These are phyloP conservation scores for Muscicapa adusta DNA, from an alignment of 2,113 vertebrate genomes.

Conservation along the genomic window DNA sequence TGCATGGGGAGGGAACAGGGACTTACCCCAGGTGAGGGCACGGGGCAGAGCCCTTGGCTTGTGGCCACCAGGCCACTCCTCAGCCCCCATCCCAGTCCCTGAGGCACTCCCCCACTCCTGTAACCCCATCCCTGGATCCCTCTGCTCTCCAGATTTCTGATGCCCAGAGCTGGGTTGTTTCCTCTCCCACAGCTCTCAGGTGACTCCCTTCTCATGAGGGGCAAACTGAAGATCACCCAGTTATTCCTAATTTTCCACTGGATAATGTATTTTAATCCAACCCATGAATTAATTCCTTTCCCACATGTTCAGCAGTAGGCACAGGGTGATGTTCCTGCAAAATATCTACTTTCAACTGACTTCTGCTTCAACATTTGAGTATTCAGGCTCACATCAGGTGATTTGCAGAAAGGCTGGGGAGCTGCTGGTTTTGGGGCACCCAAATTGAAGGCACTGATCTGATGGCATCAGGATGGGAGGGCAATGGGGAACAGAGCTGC, in stretches of 20 bases:
- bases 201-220: too few species aligned
- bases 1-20: not conserved
- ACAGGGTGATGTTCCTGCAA: not conserved
- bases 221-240: not conserved
- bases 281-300: not conserved
- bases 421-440: fast-evolving
- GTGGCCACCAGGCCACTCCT: not conserved
- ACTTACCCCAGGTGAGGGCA: fast-evolving
- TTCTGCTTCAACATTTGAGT: not conserved
- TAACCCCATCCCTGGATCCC: not conserved
- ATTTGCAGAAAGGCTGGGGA: not conserved
- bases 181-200: not conserved
- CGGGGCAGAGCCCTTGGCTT: not conserved
- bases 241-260: not conserved
- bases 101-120: fast-evolving
- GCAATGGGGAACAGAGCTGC: fast-evolving
- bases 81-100: not conserved
- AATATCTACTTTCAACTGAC: not conserved
- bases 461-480: not conserved
- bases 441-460: fast-evolving
- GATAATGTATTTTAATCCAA: not conserved
- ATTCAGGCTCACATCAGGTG: fast-evolving
- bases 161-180: not conserved
- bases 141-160: fast-evolving
- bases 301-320: fast-evolving